Conservation (phyloP, 2,797 vertebrate genomes). For the Steatocranus sp. region DNA sequence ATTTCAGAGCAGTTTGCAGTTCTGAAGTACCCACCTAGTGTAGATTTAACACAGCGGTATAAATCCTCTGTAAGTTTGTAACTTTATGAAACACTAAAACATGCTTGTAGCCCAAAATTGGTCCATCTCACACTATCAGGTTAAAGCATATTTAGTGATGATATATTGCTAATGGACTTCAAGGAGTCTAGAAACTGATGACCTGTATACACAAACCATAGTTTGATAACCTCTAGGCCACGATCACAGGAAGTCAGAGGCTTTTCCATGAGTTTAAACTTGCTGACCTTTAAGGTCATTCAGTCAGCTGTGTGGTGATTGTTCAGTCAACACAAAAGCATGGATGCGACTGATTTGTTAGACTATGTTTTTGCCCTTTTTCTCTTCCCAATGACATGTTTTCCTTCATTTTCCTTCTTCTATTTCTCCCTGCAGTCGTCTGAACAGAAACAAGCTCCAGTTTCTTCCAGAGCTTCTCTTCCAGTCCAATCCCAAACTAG, state of each 20-base stretch:
- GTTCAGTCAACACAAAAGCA: conserved; percentile 5
- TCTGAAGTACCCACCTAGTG: background rate
- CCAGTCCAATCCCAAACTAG: conserved; percentile 94
- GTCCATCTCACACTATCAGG: background rate
- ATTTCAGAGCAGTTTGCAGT: background rate
- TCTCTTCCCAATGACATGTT: background rate
- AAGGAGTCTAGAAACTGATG: conserved; percentile 2
- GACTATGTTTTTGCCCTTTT: background rate
- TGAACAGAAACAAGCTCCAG: conserved; percentile 96
- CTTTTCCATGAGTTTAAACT: conserved; percentile 47
- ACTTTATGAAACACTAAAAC: background rate
- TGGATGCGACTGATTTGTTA: background rate
- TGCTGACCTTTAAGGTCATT: conserved; percentile 14
- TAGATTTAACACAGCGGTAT: rapidly evolving
- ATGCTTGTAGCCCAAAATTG: background rate
- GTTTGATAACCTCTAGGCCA: conserved; percentile 43
- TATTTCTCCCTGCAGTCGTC: conserved; percentile 75
- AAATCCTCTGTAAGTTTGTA: background rate
- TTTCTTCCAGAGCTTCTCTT: conserved; percentile 96
- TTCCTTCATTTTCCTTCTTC: conserved; percentile 2
- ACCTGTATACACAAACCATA: conserved; percentile 1
- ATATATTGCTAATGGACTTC: conserved; percentile 7
- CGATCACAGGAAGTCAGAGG: conserved; percentile 38
- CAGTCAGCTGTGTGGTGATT: background rate
- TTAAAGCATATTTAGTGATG: background rate